Percentiles rank a stretch among this genome's conserved stretches.
These are phyloP conservation scores for Intellagama lesueurii DNA, from an alignment of 2,797 vertebrate species.

Conservation along the genomic window DNA sequence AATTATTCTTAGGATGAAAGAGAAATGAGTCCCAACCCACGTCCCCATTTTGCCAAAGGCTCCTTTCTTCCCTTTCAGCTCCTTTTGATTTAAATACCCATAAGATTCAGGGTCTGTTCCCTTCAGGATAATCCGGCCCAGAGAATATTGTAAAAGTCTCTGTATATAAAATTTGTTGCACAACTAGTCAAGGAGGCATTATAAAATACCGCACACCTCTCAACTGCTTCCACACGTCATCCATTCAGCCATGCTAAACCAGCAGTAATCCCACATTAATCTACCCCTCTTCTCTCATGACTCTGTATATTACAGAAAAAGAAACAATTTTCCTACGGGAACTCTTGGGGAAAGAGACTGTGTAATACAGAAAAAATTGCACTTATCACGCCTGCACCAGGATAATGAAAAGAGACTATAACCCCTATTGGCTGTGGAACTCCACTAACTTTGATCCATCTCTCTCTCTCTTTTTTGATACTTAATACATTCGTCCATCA, in stretches of 20 bases:
- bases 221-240: background rate
- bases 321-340: constrained; percentile 10
- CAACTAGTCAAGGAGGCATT: background rate
- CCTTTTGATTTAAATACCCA: background rate
- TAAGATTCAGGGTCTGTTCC: background rate
- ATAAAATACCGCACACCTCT: background rate
- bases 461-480: background rate
- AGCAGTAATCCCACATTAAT: background rate
- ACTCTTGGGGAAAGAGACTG: background rate
- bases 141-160: background rate
- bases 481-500: constrained; percentile 15
- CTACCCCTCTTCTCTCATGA: constrained; percentile 2
- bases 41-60: background rate
- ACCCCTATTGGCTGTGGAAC: background rate
- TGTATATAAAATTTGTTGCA: background rate
- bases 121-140: background rate
- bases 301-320: constrained; percentile 10
- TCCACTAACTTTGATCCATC: constrained; percentile 3
- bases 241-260: background rate
- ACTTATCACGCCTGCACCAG: background rate
- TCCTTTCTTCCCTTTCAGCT: background rate
- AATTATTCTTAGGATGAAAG: background rate
- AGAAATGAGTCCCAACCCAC: background rate
- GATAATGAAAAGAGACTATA: constrained; percentile 20
- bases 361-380: constrained; percentile 10